These are phyloP conservation scores for Lates japonicus DNA, from an alignment of 2,797 vertebrate genomes.

Conservation along the genomic window DNA sequence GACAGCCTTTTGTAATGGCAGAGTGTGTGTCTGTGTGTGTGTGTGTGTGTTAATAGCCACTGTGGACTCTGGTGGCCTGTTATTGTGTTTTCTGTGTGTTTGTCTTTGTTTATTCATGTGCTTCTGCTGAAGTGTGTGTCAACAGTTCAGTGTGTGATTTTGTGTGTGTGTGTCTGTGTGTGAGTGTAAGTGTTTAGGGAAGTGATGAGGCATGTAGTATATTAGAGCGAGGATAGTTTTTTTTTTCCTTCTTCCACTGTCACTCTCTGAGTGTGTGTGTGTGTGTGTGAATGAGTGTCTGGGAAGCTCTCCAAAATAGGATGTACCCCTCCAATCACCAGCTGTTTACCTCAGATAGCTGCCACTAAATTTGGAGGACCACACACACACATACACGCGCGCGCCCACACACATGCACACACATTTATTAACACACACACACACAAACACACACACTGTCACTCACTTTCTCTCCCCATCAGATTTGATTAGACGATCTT, in stretches of 20 bases:
- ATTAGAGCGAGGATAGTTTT: conserved; percentile 41
- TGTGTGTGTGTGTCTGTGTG: conserved; percentile 43
- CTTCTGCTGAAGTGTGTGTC: conserved; percentile 55
- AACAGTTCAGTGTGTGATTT: conserved; percentile 38
- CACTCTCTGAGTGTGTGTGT: conserved; percentile 25
- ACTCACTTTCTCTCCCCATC: conserved; percentile 53
- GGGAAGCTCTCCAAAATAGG: conserved; percentile 76
- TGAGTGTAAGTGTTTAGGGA: conserved; percentile 36
- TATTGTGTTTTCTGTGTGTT: too few species aligned
- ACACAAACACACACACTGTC: conserved; percentile 26
- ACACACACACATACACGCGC: conserved; percentile 43
- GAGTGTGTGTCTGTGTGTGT: conserved; percentile 6
- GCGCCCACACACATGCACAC: conserved; percentile 1
- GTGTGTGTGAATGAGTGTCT: conserved; percentile 55
- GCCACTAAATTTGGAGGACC: conserved; percentile 69
- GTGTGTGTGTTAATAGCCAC: conserved; percentile 14
- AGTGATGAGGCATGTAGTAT: conserved; percentile 57
- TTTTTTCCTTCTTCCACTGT: conserved; percentile 27
- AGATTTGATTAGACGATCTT: conserved; percentile 57
- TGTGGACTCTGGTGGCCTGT: too few species aligned
- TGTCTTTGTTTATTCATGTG: conserved; percentile 57
- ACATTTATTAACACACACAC: conserved; percentile 1
- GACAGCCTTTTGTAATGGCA: conserved; percentile 13
- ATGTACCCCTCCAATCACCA: conserved; percentile 76
- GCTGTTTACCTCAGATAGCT: conserved; percentile 82